Base-by-base conservation (phyloP, 2,113 vertebrate genomes). In the Seriola dumerili region DNA sequence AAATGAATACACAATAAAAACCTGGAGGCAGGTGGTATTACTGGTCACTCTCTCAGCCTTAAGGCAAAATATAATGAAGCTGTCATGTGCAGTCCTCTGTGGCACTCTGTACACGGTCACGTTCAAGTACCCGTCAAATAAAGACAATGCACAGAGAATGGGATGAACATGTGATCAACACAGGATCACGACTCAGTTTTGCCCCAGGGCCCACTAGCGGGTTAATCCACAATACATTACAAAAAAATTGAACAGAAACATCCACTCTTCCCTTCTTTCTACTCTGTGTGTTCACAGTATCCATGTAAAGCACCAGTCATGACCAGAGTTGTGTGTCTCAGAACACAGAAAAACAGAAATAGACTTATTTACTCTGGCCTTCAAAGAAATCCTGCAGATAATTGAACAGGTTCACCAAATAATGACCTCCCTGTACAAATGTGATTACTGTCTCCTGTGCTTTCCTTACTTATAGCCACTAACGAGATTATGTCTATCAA, bases 31-130 rank as follows among this genome's bases (percentile, higher is more conserved):
- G 66, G 25, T n/a, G 57, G 68, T 36, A 1, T 50, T 76, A 19
- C 12, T 40, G 40, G 38, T 69, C 13, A 5, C 19, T 72, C 73
- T 80, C 0, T 16, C 32, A 19, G 59, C 72, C 68, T 77, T 4
- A 38, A 72, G 13, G 78, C 59, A 85, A 74, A 74, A 58, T 64
- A 72, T 76, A 72, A 76, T 72, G 62, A 72, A 62, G 46, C 63
- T 58, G 50, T 61, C 6, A 38, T 69, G 52, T 62, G 66, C 59
- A 50, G 21, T 85, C 52, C 54, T 29, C 34, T 61, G 57, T 78
- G 69, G 61, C 67, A 34, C 55, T 70, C 5, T 48, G 1, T 81
- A 48, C 36, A 80, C 2, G 29, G 29, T 29, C 29, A 29, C 29
- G 29, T 29, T 29, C 2, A 29, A 29, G 29, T 29, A 29, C 29